Evolutionary conservation across 2,888 invertebrate genomes (phyloP).

Genomic region (Polia nebulosa): DNA sequence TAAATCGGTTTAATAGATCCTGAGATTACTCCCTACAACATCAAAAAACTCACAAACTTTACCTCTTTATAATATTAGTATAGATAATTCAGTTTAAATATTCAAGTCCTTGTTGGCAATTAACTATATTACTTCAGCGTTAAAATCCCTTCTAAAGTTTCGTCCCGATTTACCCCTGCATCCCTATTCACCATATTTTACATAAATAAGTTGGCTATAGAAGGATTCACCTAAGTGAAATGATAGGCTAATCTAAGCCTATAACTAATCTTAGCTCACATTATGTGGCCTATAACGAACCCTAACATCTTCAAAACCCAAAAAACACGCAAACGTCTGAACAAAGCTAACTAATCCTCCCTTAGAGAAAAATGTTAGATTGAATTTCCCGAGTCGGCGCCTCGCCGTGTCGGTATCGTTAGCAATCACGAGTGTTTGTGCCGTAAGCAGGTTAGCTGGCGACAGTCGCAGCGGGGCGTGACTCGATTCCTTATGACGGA

Average conservation of each 20-base stretch:
- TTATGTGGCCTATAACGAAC: neutral
- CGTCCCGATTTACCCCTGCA: too few relatives aligned
- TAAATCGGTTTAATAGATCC: too few relatives aligned
- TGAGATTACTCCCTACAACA: too few relatives aligned
- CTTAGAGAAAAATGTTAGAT: conserved; percentile 71
- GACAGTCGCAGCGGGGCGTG: conserved; percentile 76
- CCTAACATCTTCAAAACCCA: neutral
- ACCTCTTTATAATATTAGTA: too few relatives aligned
- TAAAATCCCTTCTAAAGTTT: too few relatives aligned
- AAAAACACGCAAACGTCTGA: conserved; percentile 17
- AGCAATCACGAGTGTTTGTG: conserved; percentile 83
- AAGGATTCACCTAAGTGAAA: neutral
- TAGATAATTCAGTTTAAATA: too few relatives aligned
- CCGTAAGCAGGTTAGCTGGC: conserved; percentile 79
- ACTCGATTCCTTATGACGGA: conserved; percentile 77
- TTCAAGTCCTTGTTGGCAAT: too few relatives aligned
- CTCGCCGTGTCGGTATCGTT: conserved; percentile 75
- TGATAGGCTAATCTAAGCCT: neutral
- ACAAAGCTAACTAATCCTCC: conserved; percentile 60
- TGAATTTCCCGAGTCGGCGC: conserved; percentile 73
- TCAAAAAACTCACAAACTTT: too few relatives aligned
- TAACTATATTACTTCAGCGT: too few relatives aligned
- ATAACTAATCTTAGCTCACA: neutral
- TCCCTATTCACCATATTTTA: too few relatives aligned
- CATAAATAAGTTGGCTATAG: too few relatives aligned